Evolutionary conservation across 2,888 invertebrate genomes (phyloP), one percentile per base, ranked within the genome.

Genomic region (Heteromurus nitidus): DNA sequence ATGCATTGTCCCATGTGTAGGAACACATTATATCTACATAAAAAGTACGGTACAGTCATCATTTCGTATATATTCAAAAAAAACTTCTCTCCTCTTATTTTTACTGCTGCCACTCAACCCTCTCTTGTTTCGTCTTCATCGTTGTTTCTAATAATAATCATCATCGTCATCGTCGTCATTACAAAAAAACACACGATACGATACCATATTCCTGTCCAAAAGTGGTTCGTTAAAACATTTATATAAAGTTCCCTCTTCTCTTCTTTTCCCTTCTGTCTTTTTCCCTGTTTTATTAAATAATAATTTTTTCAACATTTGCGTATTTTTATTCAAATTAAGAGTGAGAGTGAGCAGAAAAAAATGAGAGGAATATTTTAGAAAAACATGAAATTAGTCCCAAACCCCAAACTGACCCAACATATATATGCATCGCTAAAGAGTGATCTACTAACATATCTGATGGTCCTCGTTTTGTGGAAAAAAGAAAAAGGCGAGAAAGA

Each of bases 211-310:
- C 65, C 65, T 36, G 53, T 31, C 42, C 50, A 62, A 55, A 53
- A 77, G 69, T 50, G 53, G 69, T 77, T 77, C 77, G 77, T 77
- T 77, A 77, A 69, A 77, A 77, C n/a, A 69, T 77, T 77, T 64
- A 77, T 36, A 36, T 24, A 64, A 20, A 28, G n/a, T 24, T 64
- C 64, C 42, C 64, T 64, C 64, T 64, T 64, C 31, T 24, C n/a
- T n/a, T n/a, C n/a, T 58, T 53, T 18, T 53, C 58, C 24, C 58
- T 58, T 26, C 1, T 28, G 20, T 55, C 55, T 24, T 24, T 11
- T 47, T 47, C 47, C 11, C 36, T 36, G 36, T 13, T 36, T 13
- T n/a, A n/a, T 36, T 13, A 13, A 36, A 47, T 53, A 26, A 2
- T 55, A 20, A 24, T 55, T 1, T 55, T 55, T 55, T 55, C 26